phyloP scores from a whole-genome alignment of 2,888 invertebrate genomes.

The Allolobophora icterica region DNA sequence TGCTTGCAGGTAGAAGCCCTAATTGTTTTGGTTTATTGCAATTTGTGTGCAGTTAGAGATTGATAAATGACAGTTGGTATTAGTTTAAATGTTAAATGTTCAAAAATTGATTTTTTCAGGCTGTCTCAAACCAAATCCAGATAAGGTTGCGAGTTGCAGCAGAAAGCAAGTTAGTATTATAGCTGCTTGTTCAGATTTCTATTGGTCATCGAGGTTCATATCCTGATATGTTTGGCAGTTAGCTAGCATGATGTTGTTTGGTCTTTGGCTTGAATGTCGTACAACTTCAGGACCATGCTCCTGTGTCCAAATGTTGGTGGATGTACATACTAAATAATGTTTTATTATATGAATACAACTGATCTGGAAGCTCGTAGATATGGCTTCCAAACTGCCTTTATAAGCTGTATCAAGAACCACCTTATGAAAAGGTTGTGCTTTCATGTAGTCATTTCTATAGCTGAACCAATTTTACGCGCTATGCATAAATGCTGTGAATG shows the following conservation, averaged over 20 bases:
- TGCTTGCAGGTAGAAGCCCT: not conserved
- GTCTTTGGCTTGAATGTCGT: not conserved
- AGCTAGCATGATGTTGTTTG: not conserved
- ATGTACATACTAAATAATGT: too few species aligned
- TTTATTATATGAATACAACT: not conserved
- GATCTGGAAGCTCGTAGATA: not conserved
- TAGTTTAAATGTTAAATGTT: not conserved
- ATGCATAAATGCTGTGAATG: too few species aligned
- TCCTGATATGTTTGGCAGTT: not conserved
- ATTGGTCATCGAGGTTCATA: not conserved
- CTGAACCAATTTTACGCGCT: not conserved
- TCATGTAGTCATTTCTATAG: not conserved
- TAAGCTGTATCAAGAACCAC: too few species aligned
- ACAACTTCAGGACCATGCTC: not conserved
- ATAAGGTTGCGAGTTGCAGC: not conserved
- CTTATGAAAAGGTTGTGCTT: not conserved
- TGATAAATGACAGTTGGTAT: not conserved
- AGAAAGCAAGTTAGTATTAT: conserved; percentile 18
- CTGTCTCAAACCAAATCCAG: not conserved
- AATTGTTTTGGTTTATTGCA: not conserved
- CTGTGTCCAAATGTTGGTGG: not conserved
- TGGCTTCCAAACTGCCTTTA: too few species aligned
- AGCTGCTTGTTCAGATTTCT: not conserved
- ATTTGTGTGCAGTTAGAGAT: too few species aligned
- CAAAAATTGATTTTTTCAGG: not conserved